Evolutionary conservation across 1,140 invertebrate genomes (phyloP).

Genomic region (Pseudomyrmex cubaensis): DNA sequence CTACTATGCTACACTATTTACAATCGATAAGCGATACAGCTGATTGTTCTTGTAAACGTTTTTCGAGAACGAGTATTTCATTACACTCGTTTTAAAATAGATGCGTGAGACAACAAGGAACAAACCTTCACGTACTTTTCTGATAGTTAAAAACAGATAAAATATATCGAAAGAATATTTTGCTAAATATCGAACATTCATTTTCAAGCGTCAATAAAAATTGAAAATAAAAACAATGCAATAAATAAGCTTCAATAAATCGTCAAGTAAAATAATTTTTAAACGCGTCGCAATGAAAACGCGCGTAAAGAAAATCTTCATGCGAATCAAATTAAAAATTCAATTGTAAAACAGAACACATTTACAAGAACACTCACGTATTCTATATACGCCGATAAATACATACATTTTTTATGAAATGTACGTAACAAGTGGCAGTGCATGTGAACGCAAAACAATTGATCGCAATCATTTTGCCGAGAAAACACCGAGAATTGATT

Average conservation of each 20-base stretch:
- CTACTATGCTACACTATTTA: constrained; percentile 78
- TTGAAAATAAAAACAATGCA: no score
- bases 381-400: constrained; percentile 70
- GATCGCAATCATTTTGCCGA: constrained; percentile 64
- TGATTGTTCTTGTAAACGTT: constrained; percentile 73
- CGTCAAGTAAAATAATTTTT: no score
- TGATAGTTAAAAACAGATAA: constrained; percentile 36
- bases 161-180: constrained; percentile 7
- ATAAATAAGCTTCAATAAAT: no score
- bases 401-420: constrained; percentile 70
- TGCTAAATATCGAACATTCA: not conserved
- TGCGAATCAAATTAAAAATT: constrained; percentile 3
- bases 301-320: constrained; percentile 26
- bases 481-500: constrained; percentile 54
- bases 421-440: constrained; percentile 76
- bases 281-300: no score
- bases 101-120: constrained; percentile 32
- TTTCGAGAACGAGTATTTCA: constrained; percentile 12
- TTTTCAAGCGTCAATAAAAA: constrained; percentile 22
- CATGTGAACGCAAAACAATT: constrained; percentile 63
- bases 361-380: constrained; percentile 75
- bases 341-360: constrained; percentile 32
- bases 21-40: constrained; percentile 70
- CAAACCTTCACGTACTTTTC: constrained; percentile 61
- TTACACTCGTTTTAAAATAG: constrained; percentile 50